Conservation (phyloP, 2,888 invertebrate species). For the Lepidochrysops patricia region DNA sequence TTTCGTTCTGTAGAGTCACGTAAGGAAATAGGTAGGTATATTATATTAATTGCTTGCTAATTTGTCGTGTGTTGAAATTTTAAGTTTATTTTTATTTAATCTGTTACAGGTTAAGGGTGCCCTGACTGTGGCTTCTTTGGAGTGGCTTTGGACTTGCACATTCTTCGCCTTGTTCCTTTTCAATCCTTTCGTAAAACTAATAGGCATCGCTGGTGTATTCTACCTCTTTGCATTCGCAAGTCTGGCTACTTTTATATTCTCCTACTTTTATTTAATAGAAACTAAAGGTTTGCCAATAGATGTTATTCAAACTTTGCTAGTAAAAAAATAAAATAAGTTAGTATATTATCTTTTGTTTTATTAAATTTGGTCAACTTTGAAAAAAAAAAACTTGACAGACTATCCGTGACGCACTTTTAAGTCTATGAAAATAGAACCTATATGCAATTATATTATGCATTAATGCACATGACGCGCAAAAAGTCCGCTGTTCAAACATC, state of each 20-base stretch:
- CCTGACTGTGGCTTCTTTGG: background rate
- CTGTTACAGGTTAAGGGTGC: background rate
- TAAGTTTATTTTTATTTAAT: no score
- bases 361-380: background rate
- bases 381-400: no score
- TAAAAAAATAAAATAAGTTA: background rate
- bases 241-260: background rate
- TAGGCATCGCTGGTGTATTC: background rate
- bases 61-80: no score
- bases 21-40: no score
- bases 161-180: background rate
- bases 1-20: no score
- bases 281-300: background rate
- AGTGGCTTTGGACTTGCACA: background rate
- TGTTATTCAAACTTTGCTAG: background rate
- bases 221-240: background rate
- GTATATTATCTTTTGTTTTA: no score
- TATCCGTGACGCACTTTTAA: no score
- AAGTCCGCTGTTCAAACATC: no score
- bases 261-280: constrained; percentile 3
- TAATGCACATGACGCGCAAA: no score
- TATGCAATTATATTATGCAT: no score
- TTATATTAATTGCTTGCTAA: no score
- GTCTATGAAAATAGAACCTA: no score
- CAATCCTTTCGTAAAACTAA: background rate